These are phyloP conservation scores for Tenthredo livida DNA, from an alignment of 2,888 invertebrate species.

Conservation along the genomic window DNA sequence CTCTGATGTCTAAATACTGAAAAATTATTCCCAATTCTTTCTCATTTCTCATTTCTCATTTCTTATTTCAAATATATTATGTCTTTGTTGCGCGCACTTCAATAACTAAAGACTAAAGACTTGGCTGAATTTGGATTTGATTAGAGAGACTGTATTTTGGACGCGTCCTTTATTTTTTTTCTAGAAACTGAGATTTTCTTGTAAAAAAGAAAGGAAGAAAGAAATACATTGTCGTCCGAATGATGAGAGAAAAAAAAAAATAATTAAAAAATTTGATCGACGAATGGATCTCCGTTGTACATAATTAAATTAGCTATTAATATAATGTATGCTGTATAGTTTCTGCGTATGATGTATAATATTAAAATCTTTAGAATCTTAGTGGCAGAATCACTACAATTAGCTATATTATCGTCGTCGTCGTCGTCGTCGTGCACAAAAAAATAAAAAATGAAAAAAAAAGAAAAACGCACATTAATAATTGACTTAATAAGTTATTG, in stretches of 20 bases:
- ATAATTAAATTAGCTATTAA: conserved; percentile 19
- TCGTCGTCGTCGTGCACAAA: not conserved
- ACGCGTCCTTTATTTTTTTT: not conserved
- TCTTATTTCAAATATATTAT: not conserved
- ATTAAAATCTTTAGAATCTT: not conserved
- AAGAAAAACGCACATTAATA: not conserved
- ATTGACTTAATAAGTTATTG: not conserved
- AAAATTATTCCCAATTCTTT: not conserved
- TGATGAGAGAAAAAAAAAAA: not conserved
- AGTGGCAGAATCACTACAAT: not conserved
- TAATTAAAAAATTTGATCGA: not conserved
- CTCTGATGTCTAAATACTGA: not conserved
- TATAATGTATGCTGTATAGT: conserved; percentile 14
- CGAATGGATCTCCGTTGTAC: conserved; percentile 37
- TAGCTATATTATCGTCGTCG: not conserved
- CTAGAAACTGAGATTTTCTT: not conserved
- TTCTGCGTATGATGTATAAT: not conserved
- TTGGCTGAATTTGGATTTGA: conserved; percentile 27
- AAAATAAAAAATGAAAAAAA: not conserved
- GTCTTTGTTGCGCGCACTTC: not conserved
- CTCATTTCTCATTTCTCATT: not conserved
- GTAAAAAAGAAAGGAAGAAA: not conserved
- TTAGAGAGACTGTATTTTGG: conserved; percentile 1
- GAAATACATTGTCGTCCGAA: not conserved
- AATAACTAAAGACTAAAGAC: not conserved